phyloP scores from a whole-genome alignment of 2,113 vertebrate genomes.

The Helogale parvula region DNA sequence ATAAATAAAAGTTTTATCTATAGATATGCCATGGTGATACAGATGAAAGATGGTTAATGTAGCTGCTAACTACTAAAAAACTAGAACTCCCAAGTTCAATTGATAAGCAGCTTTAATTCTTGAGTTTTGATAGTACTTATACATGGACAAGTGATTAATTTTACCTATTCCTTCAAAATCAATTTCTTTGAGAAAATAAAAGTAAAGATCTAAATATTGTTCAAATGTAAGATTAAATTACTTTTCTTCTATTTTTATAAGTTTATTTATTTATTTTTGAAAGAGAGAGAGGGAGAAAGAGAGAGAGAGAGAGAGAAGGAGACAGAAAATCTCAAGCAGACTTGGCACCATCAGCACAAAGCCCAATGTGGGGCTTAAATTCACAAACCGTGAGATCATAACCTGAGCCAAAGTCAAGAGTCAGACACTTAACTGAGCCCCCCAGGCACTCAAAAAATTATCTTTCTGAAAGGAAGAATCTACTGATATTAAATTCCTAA shows the following conservation, averaged over 20 bases:
- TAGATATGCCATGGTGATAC: neutral
- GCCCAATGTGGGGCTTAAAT: no score
- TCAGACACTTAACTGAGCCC: no score
- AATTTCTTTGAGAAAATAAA: constrained; percentile 38
- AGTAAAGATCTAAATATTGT: neutral
- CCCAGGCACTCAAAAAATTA: neutral
- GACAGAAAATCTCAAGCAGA: no score
- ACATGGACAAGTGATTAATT: neutral
- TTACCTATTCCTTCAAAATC: neutral
- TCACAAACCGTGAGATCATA: no score
- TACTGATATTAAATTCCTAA: neutral
- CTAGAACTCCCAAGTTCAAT: neutral
- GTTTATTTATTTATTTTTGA: no score
- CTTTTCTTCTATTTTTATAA: no score
- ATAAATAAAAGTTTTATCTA: neutral
- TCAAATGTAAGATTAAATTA: neutral
- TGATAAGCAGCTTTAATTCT: neutral
- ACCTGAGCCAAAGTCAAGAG: no score
- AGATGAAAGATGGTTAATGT: neutral
- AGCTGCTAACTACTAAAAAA: neutral
- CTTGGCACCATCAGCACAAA: no score
- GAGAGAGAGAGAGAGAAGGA: no score
- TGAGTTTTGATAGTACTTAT: neutral
- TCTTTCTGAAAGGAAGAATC: neutral
- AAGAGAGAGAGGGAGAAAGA: no score